Base-by-base conservation (phyloP, 1,140 invertebrate species). In the Batillaria attramentaria region DNA sequence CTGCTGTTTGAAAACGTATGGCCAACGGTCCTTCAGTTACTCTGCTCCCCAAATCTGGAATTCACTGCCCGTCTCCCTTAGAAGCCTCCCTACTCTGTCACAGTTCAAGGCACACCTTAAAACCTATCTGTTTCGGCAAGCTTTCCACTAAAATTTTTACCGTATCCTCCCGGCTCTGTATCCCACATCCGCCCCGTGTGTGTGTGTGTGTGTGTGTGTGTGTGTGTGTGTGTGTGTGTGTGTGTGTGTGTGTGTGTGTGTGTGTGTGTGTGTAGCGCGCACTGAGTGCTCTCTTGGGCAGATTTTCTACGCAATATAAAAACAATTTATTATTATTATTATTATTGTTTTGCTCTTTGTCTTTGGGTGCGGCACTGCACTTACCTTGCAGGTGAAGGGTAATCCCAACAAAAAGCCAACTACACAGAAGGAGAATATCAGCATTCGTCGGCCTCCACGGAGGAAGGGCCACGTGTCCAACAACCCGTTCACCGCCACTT, bases 121-220 rank as follows among this genome's bases (percentile, higher is more conserved):
- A 50, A 50, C 46, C 10, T 24, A 24, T 50, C 10, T 13, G 24
- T 13, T 10, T 50, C 46, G 10, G 46, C 10, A 50, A 50, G 24
- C 10, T 13, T 50, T n/a, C n/a, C 46, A 50, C 24, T 24, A 50
- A 50, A 8, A 50, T 50, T 50, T 13, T 13, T 24, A 50, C 46
- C 10, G 10, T 24, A 50, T 10, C 10, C 8, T 50, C 24, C 24
- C 8, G 24, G 24, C 10, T 50, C 46, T 10, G 46, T 24, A 50
- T 13, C 46, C 24, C 24, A 13, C 10, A 50, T 24, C 10, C 46
- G 46, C 24, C 46, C 46, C 10, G 24, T 50, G 46, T 50, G 46
- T 50, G 46, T 50, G 46, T 50, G 46, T 50, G 46, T 50, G 46
- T 50, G 46, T 50, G 46, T 50, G 46, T 50, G 46, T 50, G 46